Conservation (phyloP, 2,113 vertebrate genomes). For the Rallus limicola region DNA sequence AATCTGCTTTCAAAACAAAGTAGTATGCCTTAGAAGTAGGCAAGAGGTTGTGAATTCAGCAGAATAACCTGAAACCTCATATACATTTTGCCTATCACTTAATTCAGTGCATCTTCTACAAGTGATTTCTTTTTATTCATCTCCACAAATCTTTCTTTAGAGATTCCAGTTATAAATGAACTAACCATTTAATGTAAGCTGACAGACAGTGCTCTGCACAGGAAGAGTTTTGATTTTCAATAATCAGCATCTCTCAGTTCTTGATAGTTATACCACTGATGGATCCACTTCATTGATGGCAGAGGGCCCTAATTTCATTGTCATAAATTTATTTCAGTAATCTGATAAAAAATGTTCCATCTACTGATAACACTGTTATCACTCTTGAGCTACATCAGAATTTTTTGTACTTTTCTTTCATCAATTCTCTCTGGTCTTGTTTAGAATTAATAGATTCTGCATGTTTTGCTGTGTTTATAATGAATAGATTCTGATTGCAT, state of each 20-base stretch:
- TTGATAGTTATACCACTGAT: not conserved
- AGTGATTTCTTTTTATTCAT: not conserved
- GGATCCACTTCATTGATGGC: not conserved
- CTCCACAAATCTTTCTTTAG: not conserved
- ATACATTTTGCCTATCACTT: not conserved
- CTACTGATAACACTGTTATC: not conserved
- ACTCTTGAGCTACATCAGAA: not conserved
- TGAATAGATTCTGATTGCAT: not conserved
- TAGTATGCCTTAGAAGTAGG: not conserved
- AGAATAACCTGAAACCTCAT: not conserved
- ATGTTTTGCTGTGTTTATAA: not conserved
- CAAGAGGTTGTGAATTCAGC: not conserved
- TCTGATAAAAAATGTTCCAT: not conserved
- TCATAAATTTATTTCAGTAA: not conserved
- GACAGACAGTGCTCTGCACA: not conserved
- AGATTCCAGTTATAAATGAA: not conserved
- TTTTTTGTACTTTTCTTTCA: not conserved
- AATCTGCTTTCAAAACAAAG: not conserved
- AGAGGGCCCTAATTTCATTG: not conserved
- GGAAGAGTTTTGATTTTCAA: not conserved
- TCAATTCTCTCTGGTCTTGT: not conserved
- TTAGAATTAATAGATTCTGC: not conserved
- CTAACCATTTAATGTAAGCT: not conserved
- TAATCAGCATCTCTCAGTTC: not conserved
- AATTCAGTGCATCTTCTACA: not conserved